Conservation (phyloP, 2,888 invertebrate genomes). For the Patella depressa region DNA sequence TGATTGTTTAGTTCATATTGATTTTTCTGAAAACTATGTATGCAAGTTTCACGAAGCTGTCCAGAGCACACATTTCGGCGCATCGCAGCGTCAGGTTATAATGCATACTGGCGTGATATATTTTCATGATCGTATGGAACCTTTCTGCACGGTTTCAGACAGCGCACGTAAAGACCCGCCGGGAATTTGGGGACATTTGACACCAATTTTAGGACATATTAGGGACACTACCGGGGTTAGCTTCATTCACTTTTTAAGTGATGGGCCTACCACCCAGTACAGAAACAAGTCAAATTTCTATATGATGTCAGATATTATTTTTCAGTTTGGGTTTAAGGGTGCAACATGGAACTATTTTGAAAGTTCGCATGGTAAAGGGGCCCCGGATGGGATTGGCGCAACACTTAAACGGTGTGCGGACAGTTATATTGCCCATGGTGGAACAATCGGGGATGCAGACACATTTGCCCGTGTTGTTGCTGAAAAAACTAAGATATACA, state of each 20-base stretch:
- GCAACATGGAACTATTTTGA: background rate
- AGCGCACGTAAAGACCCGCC: background rate
- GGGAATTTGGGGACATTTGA: background rate
- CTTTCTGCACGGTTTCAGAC: background rate
- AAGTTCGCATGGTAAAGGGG: background rate
- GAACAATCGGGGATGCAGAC: background rate
- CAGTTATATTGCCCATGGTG: background rate
- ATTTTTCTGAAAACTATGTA: slow-evolving; percentile 1
- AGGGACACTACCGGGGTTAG: background rate
- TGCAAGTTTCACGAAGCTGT: background rate
- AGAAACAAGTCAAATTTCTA: slow-evolving; percentile 62
- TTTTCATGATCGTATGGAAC: background rate
- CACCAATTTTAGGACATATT: background rate
- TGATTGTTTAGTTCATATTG: background rate
- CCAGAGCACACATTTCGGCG: background rate
- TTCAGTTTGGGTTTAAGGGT: background rate
- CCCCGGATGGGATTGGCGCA: background rate
- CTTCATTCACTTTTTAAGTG: background rate
- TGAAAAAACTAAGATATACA: background rate
- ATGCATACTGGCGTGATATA: background rate
- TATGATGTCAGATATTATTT: slow-evolving; percentile 28
- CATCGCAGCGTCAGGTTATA: background rate
- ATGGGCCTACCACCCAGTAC: background rate
- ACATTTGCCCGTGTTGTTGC: background rate
- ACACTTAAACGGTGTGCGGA: background rate